Conservation (phyloP, 2,797 vertebrate species). For the Mormyrops attenuatus region DNA sequence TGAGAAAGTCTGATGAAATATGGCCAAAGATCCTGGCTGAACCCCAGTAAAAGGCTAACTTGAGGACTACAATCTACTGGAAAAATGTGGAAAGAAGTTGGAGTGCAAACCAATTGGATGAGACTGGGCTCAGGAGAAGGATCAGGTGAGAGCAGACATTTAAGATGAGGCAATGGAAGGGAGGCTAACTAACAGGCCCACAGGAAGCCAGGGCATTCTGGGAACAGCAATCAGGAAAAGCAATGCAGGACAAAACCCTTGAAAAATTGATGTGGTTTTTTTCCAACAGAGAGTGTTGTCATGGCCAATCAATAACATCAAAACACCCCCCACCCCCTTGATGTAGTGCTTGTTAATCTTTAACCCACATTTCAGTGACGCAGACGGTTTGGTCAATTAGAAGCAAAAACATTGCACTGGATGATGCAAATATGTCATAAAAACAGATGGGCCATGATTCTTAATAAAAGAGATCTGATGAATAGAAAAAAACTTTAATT, state of each 20-base stretch:
- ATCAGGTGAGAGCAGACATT: background rate
- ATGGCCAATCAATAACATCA: background rate
- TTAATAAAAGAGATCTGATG: background rate
- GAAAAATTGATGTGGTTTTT: slow-evolving; percentile 8
- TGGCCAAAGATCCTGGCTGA: background rate
- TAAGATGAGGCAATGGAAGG: background rate
- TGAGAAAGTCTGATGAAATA: background rate
- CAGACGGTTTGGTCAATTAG: background rate
- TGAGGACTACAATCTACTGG: background rate
- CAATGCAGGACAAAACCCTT: background rate
- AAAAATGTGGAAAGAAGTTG: slow-evolving; percentile 6
- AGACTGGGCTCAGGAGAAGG: background rate
- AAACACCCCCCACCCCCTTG: background rate
- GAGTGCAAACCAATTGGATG: background rate
- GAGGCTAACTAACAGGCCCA: background rate
- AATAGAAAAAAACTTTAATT: background rate
- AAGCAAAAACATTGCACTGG: background rate
- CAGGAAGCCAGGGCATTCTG: background rate
- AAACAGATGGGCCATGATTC: background rate
- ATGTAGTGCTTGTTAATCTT: background rate
- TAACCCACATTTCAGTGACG: background rate
- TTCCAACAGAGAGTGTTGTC: background rate
- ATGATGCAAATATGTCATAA: background rate
- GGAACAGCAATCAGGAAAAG: background rate
- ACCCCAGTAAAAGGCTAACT: background rate